Conservation (phyloP, 2,888 invertebrate genomes). For the Graphium colonna region DNA sequence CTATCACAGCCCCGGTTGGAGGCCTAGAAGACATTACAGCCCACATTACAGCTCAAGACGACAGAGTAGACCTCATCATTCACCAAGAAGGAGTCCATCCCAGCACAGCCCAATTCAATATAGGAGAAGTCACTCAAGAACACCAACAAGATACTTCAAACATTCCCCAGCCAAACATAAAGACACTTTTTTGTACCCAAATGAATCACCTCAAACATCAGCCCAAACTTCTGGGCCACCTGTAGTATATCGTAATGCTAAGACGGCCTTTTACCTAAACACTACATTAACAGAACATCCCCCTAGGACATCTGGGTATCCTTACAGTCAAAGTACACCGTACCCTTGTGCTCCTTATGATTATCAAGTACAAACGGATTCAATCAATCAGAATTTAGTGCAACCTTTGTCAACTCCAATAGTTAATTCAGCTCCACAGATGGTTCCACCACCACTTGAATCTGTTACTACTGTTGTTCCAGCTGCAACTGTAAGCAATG, state of each 20-base stretch:
- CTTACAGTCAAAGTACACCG: slow-evolving; percentile 19
- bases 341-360: slow-evolving; percentile 42
- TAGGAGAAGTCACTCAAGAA: slow-evolving; percentile 21
- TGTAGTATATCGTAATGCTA: slow-evolving; percentile 11
- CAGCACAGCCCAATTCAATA: slow-evolving; percentile 26
- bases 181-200: slow-evolving; percentile 51
- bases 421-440: slow-evolving; percentile 31
- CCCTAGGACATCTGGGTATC: slow-evolving; percentile 22
- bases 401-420: slow-evolving; percentile 41
- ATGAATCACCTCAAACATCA: slow-evolving; percentile 28
- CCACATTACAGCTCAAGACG: slow-evolving; percentile 12
- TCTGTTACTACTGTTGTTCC: slow-evolving; percentile 33
- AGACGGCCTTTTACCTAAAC: slow-evolving; percentile 22
- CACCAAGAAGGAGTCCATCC: slow-evolving; percentile 11
- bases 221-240: slow-evolving; percentile 22
- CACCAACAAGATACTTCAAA: slow-evolving; percentile 13
- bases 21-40: slow-evolving; percentile 26
- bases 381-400: slow-evolving; percentile 30
- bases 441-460: slow-evolving; percentile 41
- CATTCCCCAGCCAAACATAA: slow-evolving; percentile 10
- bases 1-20: slow-evolving; percentile 27
- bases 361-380: slow-evolving; percentile 38
- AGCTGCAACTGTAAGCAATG: slow-evolving; percentile 12
- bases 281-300: slow-evolving; percentile 29
- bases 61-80: slow-evolving; percentile 23